Conservation (phyloP, 2,797 vertebrate genomes). For the Limosa lapponica region DNA sequence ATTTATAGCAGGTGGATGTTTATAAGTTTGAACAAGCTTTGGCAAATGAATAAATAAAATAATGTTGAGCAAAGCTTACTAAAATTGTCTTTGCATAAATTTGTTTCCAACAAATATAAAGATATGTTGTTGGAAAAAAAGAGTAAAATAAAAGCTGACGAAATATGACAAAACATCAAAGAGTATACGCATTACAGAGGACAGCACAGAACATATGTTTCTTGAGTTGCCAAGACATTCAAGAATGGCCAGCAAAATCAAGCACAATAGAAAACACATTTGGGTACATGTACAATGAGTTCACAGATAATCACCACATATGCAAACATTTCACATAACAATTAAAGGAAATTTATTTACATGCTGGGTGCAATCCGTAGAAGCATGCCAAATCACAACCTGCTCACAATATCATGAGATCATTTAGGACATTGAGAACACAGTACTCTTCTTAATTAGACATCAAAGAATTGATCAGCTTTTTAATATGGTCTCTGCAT, state of each 20-base stretch:
- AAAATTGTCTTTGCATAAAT: slow-evolving; percentile 88
- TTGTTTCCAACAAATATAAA: slow-evolving; percentile 92
- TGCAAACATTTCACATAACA: slow-evolving; percentile 91
- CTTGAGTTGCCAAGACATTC: slow-evolving; percentile 93
- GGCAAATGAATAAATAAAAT: slow-evolving; percentile 60
- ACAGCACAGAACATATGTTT: slow-evolving; percentile 91
- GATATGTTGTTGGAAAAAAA: slow-evolving; percentile 91
- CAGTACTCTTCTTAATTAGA: slow-evolving; percentile 55
- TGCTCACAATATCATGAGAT: slow-evolving; percentile 76
- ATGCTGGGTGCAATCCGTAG: slow-evolving; percentile 88
- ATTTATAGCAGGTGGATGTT: slow-evolving; percentile 65
- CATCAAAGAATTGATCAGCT: slow-evolving; percentile 51
- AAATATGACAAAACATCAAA: slow-evolving; percentile 84
- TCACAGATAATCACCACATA: slow-evolving; percentile 87
- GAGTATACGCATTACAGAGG: slow-evolving; percentile 88
- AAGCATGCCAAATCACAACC: slow-evolving; percentile 86
- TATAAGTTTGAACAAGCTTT: slow-evolving; percentile 47
- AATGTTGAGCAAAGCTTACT: slow-evolving; percentile 78
- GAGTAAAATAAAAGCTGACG: slow-evolving; percentile 82
- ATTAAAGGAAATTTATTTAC: slow-evolving; percentile 85
- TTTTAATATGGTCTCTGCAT: slow-evolving; percentile 71
- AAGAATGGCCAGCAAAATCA: slow-evolving; percentile 91
- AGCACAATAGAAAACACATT: slow-evolving; percentile 89
- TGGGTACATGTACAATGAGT: slow-evolving; percentile 85
- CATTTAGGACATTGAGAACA: slow-evolving; percentile 62